A percentile compares a stretch with the other conserved stretches of the same genome.
These are phyloP conservation scores for Andrena camellia DNA, from an alignment of 2,888 invertebrate genomes.

Conservation along the genomic window DNA sequence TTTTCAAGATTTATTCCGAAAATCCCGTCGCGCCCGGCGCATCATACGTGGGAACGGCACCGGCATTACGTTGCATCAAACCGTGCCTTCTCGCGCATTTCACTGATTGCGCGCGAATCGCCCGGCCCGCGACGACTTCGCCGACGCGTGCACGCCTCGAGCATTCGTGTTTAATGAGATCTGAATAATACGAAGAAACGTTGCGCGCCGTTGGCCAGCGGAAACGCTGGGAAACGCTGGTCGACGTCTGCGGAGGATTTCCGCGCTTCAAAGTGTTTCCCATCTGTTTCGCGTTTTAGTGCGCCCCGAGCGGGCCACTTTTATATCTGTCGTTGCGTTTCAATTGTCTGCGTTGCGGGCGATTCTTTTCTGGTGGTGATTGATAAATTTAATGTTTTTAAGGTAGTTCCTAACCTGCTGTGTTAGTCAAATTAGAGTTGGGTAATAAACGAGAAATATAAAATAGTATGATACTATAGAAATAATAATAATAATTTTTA, in stretches of 20 bases:
- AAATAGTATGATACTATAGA: no score
- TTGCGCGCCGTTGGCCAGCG: background rate
- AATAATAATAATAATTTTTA: no score
- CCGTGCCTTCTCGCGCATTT: slow-evolving; percentile 26
- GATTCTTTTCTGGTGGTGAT: no score
- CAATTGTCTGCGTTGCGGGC: background rate
- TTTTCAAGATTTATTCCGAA: slow-evolving; percentile 69
- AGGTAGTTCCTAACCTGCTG: no score
- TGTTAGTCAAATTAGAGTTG: no score
- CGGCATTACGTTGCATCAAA: slow-evolving; percentile 45
- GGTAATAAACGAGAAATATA: no score
- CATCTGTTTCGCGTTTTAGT: background rate
- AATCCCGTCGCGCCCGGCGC: slow-evolving; percentile 51
- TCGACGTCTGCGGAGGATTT: background rate
- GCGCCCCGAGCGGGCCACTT: background rate
- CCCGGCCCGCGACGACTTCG: slow-evolving; percentile 3
- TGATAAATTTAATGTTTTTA: no score
- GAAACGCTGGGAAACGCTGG: background rate
- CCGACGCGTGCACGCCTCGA: background rate
- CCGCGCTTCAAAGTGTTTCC: background rate
- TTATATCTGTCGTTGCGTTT: background rate
- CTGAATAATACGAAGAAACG: slow-evolving; percentile 39
- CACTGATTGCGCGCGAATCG: slow-evolving; percentile 26
- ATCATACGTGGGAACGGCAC: slow-evolving; percentile 36
- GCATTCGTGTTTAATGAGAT: slow-evolving; percentile 44